phyloP scores from a whole-genome alignment of 2,888 invertebrate species.

The Crocallis elinguaria region DNA sequence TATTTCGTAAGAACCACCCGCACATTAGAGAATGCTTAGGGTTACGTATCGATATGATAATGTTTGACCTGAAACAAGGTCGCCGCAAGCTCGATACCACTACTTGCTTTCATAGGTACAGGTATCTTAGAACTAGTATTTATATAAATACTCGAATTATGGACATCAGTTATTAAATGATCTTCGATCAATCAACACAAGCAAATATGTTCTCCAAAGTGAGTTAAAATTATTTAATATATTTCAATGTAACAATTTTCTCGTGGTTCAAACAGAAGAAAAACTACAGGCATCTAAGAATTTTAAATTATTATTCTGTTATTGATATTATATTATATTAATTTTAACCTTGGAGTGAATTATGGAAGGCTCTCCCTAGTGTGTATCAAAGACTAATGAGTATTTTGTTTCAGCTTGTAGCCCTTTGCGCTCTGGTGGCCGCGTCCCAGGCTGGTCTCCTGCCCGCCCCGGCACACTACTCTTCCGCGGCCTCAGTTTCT shows the following conservation, averaged over 20 bases:
- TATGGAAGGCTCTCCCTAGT: no score
- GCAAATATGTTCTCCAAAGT: constrained; percentile 63
- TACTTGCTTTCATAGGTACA: constrained; percentile 27
- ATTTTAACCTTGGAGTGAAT: no score
- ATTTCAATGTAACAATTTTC: no score
- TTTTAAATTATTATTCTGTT: no score
- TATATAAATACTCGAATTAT: constrained; percentile 37
- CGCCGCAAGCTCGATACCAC: constrained; percentile 21
- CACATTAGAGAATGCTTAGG: constrained; percentile 2
- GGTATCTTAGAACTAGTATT: constrained; percentile 19
- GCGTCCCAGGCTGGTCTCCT: constrained; percentile 64
- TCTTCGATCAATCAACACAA: constrained; percentile 41
- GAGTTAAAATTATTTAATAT: no score
- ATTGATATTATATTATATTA: no score
- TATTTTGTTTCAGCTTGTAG: constrained; percentile 40
- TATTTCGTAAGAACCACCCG: neutral
- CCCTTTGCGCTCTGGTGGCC: constrained; percentile 59
- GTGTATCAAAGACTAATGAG: no score
- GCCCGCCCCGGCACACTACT: constrained; percentile 55
- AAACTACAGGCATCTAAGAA: no score
- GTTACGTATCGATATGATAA: constrained; percentile 8
- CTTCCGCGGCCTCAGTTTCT: constrained; percentile 62
- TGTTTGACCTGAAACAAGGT: constrained; percentile 34
- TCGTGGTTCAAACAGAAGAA: no score
- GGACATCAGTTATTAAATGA: constrained; percentile 50